These are phyloP conservation scores for Peromyscus californicus DNA, from an alignment of 2,113 vertebrate genomes.

Conservation along the genomic window DNA sequence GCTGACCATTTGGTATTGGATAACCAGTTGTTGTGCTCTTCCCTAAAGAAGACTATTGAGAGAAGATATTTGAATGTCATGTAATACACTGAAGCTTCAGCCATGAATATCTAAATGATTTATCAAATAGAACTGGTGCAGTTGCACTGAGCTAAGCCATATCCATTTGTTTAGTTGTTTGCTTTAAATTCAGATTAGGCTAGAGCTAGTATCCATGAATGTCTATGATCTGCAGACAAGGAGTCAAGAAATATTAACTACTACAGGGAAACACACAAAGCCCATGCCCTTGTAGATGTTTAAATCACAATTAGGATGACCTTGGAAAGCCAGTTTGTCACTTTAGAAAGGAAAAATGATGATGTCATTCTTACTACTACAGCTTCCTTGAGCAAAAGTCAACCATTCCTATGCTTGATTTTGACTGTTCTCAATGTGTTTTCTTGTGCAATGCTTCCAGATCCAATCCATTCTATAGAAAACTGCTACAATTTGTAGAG, in stretches of 20 bases:
- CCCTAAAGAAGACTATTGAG: not conserved
- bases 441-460: not conserved
- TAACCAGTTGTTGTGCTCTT: not conserved
- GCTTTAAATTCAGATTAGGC: not conserved
- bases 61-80: not conserved
- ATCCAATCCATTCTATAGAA: not conserved
- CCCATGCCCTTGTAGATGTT: not conserved
- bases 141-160: not conserved
- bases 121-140: not conserved
- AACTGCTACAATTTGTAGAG: constrained; percentile 27
- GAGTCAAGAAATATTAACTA: not conserved
- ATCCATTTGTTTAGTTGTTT: not conserved
- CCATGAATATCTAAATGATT: not conserved
- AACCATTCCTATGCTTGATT: accelerated
- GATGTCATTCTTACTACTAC: not conserved
- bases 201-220: not conserved
- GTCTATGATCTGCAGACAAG: not conserved
- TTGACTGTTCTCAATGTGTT: not conserved
- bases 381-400: not conserved
- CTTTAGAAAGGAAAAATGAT: not conserved
- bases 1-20: not conserved
- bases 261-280: not conserved
- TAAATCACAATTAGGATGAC: accelerated
- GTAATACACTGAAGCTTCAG: not conserved
- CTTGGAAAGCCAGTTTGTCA: not conserved